These are phyloP conservation scores for Pocillopora verrucosa DNA, from an alignment of 64 coral and sea anemone genomes.

Conservation along the genomic window DNA sequence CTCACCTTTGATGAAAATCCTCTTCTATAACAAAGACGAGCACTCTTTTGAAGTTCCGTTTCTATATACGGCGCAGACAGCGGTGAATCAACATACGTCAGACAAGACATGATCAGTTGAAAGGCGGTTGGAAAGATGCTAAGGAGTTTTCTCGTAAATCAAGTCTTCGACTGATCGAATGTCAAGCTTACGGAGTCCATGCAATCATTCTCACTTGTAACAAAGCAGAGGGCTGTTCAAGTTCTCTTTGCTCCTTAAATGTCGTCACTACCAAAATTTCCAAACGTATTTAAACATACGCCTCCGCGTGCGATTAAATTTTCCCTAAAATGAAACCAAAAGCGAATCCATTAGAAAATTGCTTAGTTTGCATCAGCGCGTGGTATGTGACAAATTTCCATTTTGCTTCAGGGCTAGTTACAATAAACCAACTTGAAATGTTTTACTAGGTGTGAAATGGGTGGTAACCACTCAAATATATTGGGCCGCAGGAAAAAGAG, in stretches of 20 bases:
- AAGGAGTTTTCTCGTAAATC: not conserved
- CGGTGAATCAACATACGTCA: not conserved
- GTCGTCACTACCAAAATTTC: too few relatives aligned
- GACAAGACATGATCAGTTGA: not conserved
- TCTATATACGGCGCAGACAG: not conserved
- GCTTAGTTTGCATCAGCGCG: not conserved
- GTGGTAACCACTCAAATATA: not conserved
- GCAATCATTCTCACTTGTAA: not conserved
- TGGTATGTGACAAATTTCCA: not conserved
- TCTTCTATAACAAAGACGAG: not conserved
- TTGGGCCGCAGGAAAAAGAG: not conserved
- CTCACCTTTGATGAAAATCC: constrained; percentile 2
- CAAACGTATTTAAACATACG: too few relatives aligned
- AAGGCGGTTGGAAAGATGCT: not conserved
- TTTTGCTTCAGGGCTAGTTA: not conserved
- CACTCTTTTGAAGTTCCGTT: not conserved
- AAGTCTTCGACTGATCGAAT: not conserved
- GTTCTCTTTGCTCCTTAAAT: too few relatives aligned
- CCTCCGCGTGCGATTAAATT: not conserved
- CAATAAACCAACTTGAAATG: not conserved
- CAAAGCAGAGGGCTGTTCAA: not conserved
- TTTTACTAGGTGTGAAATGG: not conserved
- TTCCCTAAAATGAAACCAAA: constrained; percentile 2
- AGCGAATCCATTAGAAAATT: not conserved
- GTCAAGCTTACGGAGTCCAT: not conserved